Percentiles rank a stretch among this genome's conserved stretches.
These are phyloP conservation scores for Zaprionus lineosus DNA, from an alignment of 2,888 invertebrate species.

Conservation along the genomic window DNA sequence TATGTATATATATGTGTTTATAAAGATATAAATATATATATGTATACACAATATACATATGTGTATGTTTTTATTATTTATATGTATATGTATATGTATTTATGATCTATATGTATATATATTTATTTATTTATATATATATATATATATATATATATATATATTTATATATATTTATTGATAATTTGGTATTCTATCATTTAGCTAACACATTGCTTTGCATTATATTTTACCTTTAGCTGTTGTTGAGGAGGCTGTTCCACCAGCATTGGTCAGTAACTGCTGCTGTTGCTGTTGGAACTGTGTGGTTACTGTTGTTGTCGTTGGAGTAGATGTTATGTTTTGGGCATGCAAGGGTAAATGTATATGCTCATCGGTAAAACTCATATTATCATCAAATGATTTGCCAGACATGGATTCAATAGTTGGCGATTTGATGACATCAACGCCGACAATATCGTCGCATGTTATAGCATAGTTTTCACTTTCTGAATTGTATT, in stretches of 20 bases:
- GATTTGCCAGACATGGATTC: constrained; percentile 83
- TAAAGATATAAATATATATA: no score
- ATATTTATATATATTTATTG: no score
- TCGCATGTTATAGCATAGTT: constrained; percentile 83
- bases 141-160: no score
- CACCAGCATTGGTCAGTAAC: constrained; percentile 42
- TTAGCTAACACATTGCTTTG: constrained; percentile 42
- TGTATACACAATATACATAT: no score
- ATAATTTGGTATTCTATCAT: no score
- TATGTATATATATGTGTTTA: no score
- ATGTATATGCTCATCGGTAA: constrained; percentile 77
- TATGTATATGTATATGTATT: no score
- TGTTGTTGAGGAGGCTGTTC: constrained; percentile 49
- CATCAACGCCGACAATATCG: constrained; percentile 80
- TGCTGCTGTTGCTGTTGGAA: constrained; percentile 40
- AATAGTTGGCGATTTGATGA: constrained; percentile 82
- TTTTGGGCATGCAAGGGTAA: constrained; percentile 74
- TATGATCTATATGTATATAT: no score
- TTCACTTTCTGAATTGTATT: constrained; percentile 82
- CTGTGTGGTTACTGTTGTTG: constrained; percentile 52
- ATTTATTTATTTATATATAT: no score
- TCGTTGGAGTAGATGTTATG: constrained; percentile 56
- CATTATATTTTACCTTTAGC: constrained; percentile 69
- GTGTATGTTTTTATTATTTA: no score
- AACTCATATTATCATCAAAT: constrained; percentile 82